These are phyloP conservation scores for Perithous albicinctus DNA, from an alignment of 2,888 invertebrate genomes.

Conservation along the genomic window DNA sequence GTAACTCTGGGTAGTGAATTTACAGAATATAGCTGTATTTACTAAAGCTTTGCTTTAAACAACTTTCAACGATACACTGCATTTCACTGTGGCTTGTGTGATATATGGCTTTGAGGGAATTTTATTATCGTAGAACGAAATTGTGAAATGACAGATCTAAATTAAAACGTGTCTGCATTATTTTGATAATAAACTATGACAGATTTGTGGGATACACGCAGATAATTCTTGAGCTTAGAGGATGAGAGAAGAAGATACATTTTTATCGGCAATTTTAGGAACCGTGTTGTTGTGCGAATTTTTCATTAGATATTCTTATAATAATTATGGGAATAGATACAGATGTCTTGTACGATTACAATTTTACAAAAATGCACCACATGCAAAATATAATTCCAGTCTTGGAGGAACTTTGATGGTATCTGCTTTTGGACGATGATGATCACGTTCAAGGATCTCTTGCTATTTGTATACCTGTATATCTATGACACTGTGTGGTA, in stretches of 20 bases:
- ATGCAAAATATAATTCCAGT: too few species aligned
- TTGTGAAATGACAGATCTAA: conserved; percentile 9
- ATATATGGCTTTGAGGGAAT: not conserved
- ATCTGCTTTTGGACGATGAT: conserved; percentile 18
- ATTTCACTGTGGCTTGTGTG: not conserved
- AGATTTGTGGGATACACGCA: not conserved
- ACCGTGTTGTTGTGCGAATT: too few species aligned
- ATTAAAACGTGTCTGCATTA: not conserved
- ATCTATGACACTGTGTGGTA: not conserved
- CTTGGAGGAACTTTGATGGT: conserved; percentile 53
- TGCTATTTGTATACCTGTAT: not conserved
- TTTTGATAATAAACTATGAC: not conserved
- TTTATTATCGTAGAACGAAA: not conserved
- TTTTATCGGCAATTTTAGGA: too few species aligned
- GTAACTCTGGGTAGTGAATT: conserved; percentile 34
- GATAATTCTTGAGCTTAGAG: not conserved
- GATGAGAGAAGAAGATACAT: too few species aligned
- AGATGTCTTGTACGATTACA: too few species aligned
- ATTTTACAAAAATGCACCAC: too few species aligned
- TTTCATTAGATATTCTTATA: too few species aligned
- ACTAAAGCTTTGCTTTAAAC: not conserved
- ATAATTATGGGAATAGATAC: too few species aligned
- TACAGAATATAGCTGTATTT: conserved; percentile 24
- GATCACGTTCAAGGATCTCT: conserved; percentile 51
- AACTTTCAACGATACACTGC: conserved; percentile 13